phyloP scores from a whole-genome alignment of 2,888 invertebrate genomes.

The Zelleria hepariella region DNA sequence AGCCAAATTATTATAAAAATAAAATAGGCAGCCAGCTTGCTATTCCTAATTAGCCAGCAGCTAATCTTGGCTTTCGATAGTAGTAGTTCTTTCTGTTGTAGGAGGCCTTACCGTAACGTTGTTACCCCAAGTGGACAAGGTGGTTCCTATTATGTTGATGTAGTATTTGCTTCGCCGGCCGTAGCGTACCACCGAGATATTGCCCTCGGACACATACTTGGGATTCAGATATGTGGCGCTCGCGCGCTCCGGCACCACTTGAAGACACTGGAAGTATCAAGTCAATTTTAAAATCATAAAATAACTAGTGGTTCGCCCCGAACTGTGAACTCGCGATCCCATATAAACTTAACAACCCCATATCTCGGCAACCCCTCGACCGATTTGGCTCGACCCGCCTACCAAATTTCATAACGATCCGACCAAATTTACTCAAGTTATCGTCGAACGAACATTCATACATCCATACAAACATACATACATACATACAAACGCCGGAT shows the following conservation, averaged over 20 bases:
- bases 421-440: too few relatives aligned
- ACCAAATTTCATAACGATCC: too few relatives aligned
- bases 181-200: conserved; percentile 16
- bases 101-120: conserved; percentile 25
- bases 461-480: too few relatives aligned
- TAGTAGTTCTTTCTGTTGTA: neutral
- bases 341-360: too few relatives aligned
- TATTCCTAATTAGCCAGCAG: neutral
- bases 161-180: conserved; percentile 23
- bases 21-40: neutral
- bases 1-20: neutral
- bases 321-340: too few relatives aligned
- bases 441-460: too few relatives aligned
- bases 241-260: conserved; percentile 20
- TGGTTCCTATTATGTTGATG: conserved; percentile 16
- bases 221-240: conserved; percentile 16
- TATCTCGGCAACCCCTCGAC: too few relatives aligned
- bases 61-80: neutral
- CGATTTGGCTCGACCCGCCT: too few relatives aligned
- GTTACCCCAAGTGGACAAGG: conserved; percentile 18
- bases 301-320: too few relatives aligned
- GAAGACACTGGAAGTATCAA: conserved; percentile 17
- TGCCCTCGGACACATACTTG: conserved; percentile 16
- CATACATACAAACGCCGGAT: too few relatives aligned
- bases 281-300: too few relatives aligned